phyloP scores from a whole-genome alignment of 1,140 invertebrate species.

The Odontomachus brunneus region DNA sequence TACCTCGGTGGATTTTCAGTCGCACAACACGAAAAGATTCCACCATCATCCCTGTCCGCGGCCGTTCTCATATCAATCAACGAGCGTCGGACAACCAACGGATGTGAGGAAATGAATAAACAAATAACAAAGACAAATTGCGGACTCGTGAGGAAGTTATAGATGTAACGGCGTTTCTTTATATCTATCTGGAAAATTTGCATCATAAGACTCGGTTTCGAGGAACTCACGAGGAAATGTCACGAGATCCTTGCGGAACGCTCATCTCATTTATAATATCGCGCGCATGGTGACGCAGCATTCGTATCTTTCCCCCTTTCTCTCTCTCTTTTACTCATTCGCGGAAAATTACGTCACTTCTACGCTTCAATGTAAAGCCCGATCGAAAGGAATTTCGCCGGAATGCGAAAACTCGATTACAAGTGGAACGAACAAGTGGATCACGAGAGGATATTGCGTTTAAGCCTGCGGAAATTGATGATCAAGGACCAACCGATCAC shows the following conservation, averaged over 20 bases:
- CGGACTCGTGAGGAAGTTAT: neutral
- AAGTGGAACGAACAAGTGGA: neutral
- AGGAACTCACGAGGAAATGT: too few relatives aligned
- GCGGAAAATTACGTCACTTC: constrained; percentile 6
- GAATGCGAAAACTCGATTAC: constrained; percentile 29
- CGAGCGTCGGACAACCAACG: neutral
- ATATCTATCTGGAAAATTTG: neutral
- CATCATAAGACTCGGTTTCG: too few relatives aligned
- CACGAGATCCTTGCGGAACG: neutral
- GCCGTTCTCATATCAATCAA: neutral
- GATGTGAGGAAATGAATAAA: neutral
- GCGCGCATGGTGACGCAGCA: neutral
- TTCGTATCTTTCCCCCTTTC: constrained; percentile 1
- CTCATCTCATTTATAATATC: constrained; percentile 10
- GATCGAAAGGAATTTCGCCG: constrained; percentile 1
- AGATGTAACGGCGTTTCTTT: neutral
- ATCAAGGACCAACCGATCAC: neutral
- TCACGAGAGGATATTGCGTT: constrained; percentile 24
- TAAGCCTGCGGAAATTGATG: constrained; percentile 24
- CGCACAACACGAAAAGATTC: neutral
- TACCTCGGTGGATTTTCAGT: neutral
- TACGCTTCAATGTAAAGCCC: neutral
- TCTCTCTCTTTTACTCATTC: too few relatives aligned
- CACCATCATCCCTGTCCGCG: neutral
- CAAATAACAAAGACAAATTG: neutral